Evolutionary conservation across 2,888 invertebrate species (phyloP).

Genomic region (Papilio protenor): DNA sequence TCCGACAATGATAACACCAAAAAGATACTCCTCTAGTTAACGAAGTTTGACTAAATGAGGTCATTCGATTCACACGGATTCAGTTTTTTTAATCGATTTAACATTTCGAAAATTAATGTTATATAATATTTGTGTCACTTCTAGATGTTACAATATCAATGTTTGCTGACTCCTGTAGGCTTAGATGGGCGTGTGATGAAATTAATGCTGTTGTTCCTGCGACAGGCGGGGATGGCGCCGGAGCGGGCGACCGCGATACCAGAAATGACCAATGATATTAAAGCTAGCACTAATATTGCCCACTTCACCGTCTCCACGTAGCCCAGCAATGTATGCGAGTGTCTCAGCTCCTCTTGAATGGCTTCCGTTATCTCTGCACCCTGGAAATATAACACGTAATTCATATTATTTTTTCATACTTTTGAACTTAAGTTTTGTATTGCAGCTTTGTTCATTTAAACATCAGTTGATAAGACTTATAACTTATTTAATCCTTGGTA

Average conservation of each 20-base stretch:
- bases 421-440: too few relatives aligned
- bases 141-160: constrained; percentile 8
- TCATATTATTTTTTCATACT: too few relatives aligned
- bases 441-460: too few relatives aligned
- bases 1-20: neutral
- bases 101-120: too few relatives aligned
- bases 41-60: too few relatives aligned
- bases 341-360: constrained; percentile 65
- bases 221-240: constrained; percentile 60
- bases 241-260: constrained; percentile 57
- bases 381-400: constrained; percentile 58
- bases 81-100: too few relatives aligned
- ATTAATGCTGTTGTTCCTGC: constrained; percentile 70
- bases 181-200: constrained; percentile 66
- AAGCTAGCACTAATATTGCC: constrained; percentile 66
- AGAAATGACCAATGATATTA: constrained; percentile 55
- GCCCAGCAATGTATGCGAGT: constrained; percentile 65
- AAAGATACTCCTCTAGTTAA: too few relatives aligned
- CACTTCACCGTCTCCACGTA: constrained; percentile 74
- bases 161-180: constrained; percentile 63
- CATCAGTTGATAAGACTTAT: too few relatives aligned
- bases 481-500: too few relatives aligned
- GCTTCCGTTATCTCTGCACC: constrained; percentile 69
- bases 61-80: too few relatives aligned
- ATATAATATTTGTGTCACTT: too few relatives aligned